phyloP scores from a whole-genome alignment of 2,113 vertebrate genomes.

The Mystacornis crossleyi region DNA sequence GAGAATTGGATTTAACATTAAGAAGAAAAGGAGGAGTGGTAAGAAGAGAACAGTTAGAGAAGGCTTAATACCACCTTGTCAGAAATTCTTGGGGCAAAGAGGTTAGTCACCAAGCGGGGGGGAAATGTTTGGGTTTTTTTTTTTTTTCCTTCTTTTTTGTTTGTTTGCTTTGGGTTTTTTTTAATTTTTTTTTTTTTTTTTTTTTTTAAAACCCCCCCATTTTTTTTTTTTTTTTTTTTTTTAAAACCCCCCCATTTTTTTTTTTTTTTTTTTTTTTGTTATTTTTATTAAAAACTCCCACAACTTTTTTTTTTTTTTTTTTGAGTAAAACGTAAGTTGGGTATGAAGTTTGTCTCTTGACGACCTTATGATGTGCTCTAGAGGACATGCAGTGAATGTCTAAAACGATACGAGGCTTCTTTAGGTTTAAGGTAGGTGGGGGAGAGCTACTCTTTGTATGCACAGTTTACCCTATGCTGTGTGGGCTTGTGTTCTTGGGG shows the following conservation, averaged over 20 bases:
- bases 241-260: too few relatives aligned
- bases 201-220: too few relatives aligned
- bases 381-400: not conserved
- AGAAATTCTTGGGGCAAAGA: not conserved
- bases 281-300: accelerated
- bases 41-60: not conserved
- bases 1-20: not conserved
- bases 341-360: not conserved
- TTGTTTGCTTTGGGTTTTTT: too few relatives aligned
- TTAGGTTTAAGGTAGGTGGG: not conserved
- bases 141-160: not conserved
- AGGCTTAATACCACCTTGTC: not conserved
- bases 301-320: not conserved
- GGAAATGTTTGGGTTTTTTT: too few relatives aligned
- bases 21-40: not conserved
- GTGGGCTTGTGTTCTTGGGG: not conserved
- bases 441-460: not conserved
- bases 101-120: not conserved
- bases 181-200: not conserved
- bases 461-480: not conserved
- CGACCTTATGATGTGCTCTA: not conserved
- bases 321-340: not conserved
- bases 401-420: not conserved
- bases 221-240: too few relatives aligned
- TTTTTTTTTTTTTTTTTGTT: not conserved